These are phyloP conservation scores for Drosophila persimilis DNA, from an alignment of 1,140 invertebrate species.

Conservation along the genomic window DNA sequence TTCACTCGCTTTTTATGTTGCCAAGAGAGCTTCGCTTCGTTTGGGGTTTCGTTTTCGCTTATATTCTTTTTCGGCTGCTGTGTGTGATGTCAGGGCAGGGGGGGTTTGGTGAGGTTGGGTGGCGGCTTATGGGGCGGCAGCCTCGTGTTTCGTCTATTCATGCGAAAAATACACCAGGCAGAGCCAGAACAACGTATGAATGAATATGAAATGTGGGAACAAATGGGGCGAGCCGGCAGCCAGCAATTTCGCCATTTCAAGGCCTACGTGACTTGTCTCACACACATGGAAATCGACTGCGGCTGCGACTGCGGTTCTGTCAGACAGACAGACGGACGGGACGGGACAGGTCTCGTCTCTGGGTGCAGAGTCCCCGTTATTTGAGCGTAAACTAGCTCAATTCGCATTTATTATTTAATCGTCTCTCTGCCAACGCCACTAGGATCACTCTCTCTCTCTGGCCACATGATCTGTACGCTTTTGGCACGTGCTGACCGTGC, in stretches of 20 bases:
- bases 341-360: conserved; percentile 16
- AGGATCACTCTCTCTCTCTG: conserved; percentile 2
- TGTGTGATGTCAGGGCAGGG: background rate
- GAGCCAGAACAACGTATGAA: conserved; percentile 40
- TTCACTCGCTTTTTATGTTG: conserved; percentile 32
- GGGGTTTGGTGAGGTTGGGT: no score
- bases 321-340: conserved; percentile 20
- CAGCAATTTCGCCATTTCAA: conserved; percentile 73
- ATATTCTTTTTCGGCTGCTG: conserved; percentile 55
- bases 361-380: conserved; percentile 36
- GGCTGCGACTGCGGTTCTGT: conserved; percentile 35
- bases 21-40: conserved; percentile 40
- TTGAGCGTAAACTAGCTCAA: conserved; percentile 31
- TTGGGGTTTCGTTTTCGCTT: conserved; percentile 41
- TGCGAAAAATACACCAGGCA: conserved; percentile 54
- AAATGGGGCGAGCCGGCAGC: conserved; percentile 25
- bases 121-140: conserved; percentile 25
- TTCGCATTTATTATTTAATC: conserved; percentile 33
- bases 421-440: conserved; percentile 2
- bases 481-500: conserved; percentile 47
- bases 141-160: conserved; percentile 70
- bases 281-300: conserved; percentile 59
- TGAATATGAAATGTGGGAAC: conserved; percentile 58
- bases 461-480: conserved; percentile 53
- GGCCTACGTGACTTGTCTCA: conserved; percentile 79